phyloP scores from a whole-genome alignment of 2,113 vertebrate species.

The Cinclus mexicanus region DNA sequence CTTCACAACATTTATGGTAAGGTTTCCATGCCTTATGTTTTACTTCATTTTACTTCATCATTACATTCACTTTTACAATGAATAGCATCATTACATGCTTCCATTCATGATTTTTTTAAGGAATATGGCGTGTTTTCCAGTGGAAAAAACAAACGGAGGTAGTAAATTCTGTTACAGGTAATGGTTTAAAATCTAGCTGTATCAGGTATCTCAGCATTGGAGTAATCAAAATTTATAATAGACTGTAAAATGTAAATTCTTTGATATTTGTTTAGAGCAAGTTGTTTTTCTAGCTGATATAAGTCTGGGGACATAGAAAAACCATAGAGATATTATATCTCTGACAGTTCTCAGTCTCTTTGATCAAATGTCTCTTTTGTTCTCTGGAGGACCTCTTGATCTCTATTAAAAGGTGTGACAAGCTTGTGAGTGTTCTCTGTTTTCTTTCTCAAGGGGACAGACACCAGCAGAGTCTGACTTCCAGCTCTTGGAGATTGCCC shows the following conservation, averaged over 20 bases:
- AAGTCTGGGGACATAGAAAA: not conserved
- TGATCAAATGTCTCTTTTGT: slow-evolving; percentile 54
- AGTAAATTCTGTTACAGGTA: not conserved
- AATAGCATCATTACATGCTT: not conserved
- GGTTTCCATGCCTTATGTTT: not conserved
- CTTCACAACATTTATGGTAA: not conserved
- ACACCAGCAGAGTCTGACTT: slow-evolving; percentile 96
- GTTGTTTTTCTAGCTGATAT: not conserved
- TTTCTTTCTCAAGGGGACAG: slow-evolving; percentile 83
- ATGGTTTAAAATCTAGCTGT: not conserved
- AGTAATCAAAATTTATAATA: not conserved
- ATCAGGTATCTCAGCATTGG: not conserved
- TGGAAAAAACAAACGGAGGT: not conserved
- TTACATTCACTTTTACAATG: not conserved
- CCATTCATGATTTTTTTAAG: not conserved
- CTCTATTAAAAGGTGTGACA: slow-evolving; percentile 47
- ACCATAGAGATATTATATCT: not conserved
- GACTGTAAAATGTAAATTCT: not conserved
- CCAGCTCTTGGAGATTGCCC: slow-evolving; percentile 92
- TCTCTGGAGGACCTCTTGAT: slow-evolving; percentile 38
- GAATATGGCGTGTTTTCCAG: not conserved
- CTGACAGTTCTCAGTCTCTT: not conserved
- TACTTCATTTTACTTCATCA: not conserved
- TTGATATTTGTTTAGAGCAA: not conserved
- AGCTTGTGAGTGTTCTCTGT: slow-evolving; percentile 38